Conservation (phyloP, 2,888 invertebrate genomes). For the Apomyelois bistriatella region DNA sequence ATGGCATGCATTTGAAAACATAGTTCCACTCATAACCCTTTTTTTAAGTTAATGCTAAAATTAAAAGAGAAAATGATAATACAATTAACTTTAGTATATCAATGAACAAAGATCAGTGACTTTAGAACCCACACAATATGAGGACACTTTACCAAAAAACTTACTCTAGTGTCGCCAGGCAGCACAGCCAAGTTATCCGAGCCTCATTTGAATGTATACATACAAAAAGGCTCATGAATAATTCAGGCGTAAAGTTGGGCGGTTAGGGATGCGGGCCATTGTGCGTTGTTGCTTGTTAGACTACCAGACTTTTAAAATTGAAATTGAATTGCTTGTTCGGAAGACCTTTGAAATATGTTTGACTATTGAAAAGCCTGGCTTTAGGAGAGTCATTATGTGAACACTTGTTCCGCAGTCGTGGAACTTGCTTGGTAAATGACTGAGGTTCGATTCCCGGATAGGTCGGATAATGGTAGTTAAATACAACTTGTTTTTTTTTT, state of each 20-base stretch:
- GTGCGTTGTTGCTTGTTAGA: not conserved
- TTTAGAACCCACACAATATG: no score
- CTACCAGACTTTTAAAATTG: not conserved
- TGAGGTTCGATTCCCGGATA: no score
- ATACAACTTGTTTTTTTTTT: no score
- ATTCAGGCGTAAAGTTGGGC: not conserved
- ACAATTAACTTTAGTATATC: no score
- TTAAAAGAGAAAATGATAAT: no score
- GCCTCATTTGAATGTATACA: not conserved
- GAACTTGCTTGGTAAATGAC: no score
- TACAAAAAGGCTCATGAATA: slow-evolving; percentile 9
- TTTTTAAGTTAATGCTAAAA: no score
- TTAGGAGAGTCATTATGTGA: not conserved
- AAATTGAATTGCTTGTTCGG: not conserved
- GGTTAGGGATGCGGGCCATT: not conserved
- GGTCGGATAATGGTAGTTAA: no score
- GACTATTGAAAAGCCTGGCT: not conserved
- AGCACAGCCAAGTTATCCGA: not conserved
- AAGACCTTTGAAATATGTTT: not conserved
- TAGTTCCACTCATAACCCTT: no score
- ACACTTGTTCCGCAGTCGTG: no score
- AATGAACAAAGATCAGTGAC: no score
- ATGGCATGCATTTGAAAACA: no score
- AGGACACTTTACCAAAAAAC: not conserved
- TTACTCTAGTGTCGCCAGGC: not conserved